These are phyloP conservation scores for Ferrisia virgata DNA, from an alignment of 2,888 invertebrate species.

Conservation along the genomic window DNA sequence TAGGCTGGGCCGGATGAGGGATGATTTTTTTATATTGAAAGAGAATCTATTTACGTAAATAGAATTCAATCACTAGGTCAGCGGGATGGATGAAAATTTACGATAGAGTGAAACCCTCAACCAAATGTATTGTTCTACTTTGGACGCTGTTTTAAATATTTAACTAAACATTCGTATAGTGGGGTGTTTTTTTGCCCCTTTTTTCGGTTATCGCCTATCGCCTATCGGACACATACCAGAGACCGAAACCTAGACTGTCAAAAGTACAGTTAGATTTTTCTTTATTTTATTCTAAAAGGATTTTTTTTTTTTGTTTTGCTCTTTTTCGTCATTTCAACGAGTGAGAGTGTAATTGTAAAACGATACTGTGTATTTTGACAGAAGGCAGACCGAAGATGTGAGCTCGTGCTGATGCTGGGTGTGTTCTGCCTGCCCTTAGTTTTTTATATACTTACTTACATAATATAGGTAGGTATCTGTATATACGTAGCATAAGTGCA, in stretches of 20 bases:
- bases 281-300: neutral
- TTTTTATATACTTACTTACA: too few species aligned
- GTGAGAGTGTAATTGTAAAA: neutral
- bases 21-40: neutral
- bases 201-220: too few species aligned
- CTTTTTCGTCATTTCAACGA: too few species aligned
- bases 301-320: too few species aligned
- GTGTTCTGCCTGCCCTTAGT: neutral
- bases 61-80: neutral
- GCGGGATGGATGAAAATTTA: neutral
- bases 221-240: neutral
- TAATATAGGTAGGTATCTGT: too few species aligned
- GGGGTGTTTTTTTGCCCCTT: neutral
- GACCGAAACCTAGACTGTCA: neutral
- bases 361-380: neutral
- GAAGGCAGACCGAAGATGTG: too few species aligned
- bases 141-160: neutral
- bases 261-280: neutral
- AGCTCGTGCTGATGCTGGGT: too few species aligned
- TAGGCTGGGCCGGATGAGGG: neutral
- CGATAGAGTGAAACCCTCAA: too few species aligned
- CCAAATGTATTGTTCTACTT: neutral
- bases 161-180: neutral
- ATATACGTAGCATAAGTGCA: too few species aligned
- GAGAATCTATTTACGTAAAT: neutral